These are phyloP conservation scores for Gymnogyps californianus DNA, from an alignment of 2,113 vertebrate genomes.

Conservation along the genomic window DNA sequence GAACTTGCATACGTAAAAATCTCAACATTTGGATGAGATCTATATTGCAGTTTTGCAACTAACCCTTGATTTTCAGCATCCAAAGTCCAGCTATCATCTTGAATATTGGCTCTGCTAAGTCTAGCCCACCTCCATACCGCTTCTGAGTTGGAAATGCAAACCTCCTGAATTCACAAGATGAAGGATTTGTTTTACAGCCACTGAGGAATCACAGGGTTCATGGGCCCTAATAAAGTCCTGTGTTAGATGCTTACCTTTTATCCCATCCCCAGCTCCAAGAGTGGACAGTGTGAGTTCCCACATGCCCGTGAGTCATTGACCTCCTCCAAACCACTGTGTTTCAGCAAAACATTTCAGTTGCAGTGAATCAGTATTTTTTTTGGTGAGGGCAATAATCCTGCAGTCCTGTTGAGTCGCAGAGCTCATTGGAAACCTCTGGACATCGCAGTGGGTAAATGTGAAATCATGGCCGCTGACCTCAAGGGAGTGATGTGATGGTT, in stretches of 20 bases:
- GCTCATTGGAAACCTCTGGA: neutral
- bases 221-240: neutral
- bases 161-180: neutral
- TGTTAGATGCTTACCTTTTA: neutral
- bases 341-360: neutral
- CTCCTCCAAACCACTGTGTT: neutral
- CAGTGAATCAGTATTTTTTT: neutral
- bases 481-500: neutral
- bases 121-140: neutral
- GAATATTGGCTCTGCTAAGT: neutral
- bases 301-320: accelerated
- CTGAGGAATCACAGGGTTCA: neutral
- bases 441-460: neutral
- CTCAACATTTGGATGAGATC: neutral
- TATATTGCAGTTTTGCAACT: neutral
- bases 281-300: neutral
- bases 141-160: neutral
- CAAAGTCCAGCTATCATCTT: neutral
- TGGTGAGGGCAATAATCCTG: neutral
- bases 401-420: neutral
- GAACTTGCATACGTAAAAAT: neutral
- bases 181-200: neutral
- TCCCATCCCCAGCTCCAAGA: neutral
- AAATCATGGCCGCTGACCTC: accelerated
- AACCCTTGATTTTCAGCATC: neutral